These are phyloP conservation scores for Xenopus borealis DNA, from an alignment of 2,113 vertebrate genomes.

Conservation along the genomic window DNA sequence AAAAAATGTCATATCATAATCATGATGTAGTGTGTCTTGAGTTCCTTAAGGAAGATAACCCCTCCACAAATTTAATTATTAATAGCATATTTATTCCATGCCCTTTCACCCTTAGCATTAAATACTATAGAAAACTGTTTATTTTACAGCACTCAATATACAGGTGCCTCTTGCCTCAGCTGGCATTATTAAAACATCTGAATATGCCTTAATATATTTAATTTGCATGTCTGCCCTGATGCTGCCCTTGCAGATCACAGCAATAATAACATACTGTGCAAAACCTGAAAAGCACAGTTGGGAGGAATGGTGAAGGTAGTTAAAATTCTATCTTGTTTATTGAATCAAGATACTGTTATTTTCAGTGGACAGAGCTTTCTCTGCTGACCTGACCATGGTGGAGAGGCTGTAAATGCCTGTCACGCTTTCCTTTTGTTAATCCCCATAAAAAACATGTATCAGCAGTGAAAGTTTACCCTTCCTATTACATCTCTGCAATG, in stretches of 20 bases:
- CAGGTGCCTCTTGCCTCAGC: too few relatives aligned
- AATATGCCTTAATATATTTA: not conserved
- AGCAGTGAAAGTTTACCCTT: conserved; percentile 1
- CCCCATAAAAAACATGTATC: conserved; percentile 6
- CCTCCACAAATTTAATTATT: too few relatives aligned
- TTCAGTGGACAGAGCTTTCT: not conserved
- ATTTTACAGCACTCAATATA: too few relatives aligned
- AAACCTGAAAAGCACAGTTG: too few relatives aligned
- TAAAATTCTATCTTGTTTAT: not conserved
- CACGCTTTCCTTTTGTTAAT: not conserved
- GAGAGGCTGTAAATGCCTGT: not conserved
- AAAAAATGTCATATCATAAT: too few relatives aligned
- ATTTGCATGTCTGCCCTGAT: not conserved
- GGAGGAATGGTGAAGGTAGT: not conserved
- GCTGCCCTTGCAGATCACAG: not conserved
- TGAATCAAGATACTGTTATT: not conserved
- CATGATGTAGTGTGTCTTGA: too few relatives aligned
- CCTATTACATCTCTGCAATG: conserved; percentile 7
- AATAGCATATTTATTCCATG: too few relatives aligned
- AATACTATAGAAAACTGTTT: too few relatives aligned
- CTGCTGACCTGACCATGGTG: not conserved
- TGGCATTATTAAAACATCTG: not conserved
- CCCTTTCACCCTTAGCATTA: too few relatives aligned
- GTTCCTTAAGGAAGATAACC: too few relatives aligned
- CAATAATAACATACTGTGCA: too few relatives aligned